Percentiles rank a stretch among this genome's conserved stretches.
These are phyloP conservation scores for Porites australiensis DNA, from an alignment of 64 coral and sea anemone genomes.

Conservation along the genomic window DNA sequence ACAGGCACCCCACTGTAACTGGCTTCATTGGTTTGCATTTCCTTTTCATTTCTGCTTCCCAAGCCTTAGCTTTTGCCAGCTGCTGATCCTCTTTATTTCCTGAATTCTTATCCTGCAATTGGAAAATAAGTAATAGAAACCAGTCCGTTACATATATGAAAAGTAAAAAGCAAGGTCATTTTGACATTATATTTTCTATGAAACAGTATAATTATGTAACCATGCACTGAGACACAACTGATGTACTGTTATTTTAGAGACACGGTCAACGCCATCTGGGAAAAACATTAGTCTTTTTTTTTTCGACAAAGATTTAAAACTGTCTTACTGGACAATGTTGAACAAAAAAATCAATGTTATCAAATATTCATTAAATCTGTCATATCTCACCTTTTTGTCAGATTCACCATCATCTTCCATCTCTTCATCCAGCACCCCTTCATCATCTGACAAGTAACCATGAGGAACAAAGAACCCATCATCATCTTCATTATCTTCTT, in stretches of 20 bases:
- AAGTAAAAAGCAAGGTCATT: too few relatives aligned
- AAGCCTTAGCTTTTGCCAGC: constrained; percentile 89
- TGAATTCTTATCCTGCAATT: neutral
- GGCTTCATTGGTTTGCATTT: constrained; percentile 95
- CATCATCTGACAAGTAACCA: constrained; percentile 98
- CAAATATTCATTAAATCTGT: neutral
- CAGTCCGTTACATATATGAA: too few relatives aligned
- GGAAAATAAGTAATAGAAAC: neutral
- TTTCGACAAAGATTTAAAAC: too few relatives aligned
- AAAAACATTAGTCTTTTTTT: too few relatives aligned
- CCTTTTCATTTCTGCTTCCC: constrained; percentile 93
- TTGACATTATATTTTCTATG: too few relatives aligned
- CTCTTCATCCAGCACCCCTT: constrained; percentile 82
- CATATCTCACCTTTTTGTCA: constrained; percentile 22
- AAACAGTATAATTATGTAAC: too few relatives aligned
- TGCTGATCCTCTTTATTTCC: constrained; percentile 70
- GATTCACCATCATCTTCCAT: constrained; percentile 53
- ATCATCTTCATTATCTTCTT: constrained; percentile 88
- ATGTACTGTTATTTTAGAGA: too few relatives aligned
- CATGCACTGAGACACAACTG: too few relatives aligned
- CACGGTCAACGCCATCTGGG: too few relatives aligned
- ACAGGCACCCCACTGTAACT: constrained; percentile 84
- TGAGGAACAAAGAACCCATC: constrained; percentile 98
- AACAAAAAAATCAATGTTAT: neutral
- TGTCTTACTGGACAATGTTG: too few relatives aligned